Evolutionary conservation across 2,797 vertebrate species (phyloP).

Genomic region (Dryobates pubescens): DNA sequence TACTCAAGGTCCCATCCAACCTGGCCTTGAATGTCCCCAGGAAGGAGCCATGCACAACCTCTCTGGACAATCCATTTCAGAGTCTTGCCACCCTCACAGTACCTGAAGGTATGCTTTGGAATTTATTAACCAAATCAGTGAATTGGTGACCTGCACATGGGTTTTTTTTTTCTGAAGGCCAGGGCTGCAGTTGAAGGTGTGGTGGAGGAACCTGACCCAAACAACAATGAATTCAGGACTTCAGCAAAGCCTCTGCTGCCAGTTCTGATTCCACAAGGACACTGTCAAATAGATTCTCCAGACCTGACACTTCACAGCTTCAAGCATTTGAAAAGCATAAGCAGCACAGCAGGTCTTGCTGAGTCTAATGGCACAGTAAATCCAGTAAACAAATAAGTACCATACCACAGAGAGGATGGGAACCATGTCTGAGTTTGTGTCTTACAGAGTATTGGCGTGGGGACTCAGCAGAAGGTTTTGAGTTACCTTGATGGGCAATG

Average conservation of each 20-base stretch:
- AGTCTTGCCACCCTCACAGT: too few relatives aligned
- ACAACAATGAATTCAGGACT: neutral
- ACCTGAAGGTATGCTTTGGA: too few relatives aligned
- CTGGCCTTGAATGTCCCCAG: too few relatives aligned
- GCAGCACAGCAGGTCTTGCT: neutral
- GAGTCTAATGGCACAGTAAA: neutral
- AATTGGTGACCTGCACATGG: neutral
- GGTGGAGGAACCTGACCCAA: neutral
- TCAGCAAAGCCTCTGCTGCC: neutral
- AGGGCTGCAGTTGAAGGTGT: neutral
- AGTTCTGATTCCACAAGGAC: neutral
- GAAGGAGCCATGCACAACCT: too few relatives aligned
- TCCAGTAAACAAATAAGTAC: neutral
- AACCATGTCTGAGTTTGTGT: neutral
- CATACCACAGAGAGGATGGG: neutral
- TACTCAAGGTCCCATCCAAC: too few relatives aligned
- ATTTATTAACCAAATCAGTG: neutral
- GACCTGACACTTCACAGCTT: neutral
- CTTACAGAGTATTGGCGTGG: rapidly evolving
- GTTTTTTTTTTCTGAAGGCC: neutral
- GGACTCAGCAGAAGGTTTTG: neutral
- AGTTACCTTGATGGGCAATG: neutral
- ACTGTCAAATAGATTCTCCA: neutral
- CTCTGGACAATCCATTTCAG: too few relatives aligned
- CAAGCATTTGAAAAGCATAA: neutral